Conservation (phyloP, 1,140 invertebrate genomes). For the Plodia interpunctella region DNA sequence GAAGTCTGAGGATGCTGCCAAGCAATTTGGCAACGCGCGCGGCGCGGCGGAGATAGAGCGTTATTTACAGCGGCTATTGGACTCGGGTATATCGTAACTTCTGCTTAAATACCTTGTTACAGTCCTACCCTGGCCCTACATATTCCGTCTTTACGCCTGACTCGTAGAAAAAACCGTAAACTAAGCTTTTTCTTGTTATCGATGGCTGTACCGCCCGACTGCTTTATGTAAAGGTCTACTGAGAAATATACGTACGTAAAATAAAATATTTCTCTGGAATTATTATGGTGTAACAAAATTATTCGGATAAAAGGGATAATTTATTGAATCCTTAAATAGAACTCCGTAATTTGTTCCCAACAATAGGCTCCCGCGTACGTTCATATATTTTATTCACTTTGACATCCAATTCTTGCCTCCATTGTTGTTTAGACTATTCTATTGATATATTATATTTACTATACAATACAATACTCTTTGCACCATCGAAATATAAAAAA, state of each 20-base stretch:
- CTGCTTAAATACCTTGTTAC: slow-evolving; percentile 59
- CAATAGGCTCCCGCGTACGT: slow-evolving; percentile 30
- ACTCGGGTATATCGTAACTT: slow-evolving; percentile 47
- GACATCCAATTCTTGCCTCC: slow-evolving; percentile 35
- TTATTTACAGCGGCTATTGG: slow-evolving; percentile 60
- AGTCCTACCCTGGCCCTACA: slow-evolving; percentile 20
- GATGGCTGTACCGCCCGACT: slow-evolving; percentile 11
- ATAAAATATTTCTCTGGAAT: not conserved
- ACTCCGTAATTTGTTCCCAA: slow-evolving; percentile 39
- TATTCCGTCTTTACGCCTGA: slow-evolving; percentile 21
- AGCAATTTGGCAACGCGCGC: slow-evolving; percentile 59
- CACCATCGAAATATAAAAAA: too few relatives aligned
- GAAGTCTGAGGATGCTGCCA: slow-evolving; percentile 62
- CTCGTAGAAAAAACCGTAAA: slow-evolving; percentile 24
- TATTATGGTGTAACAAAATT: slow-evolving; percentile 14
- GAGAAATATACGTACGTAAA: slow-evolving; percentile 1
- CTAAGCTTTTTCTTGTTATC: slow-evolving; percentile 19
- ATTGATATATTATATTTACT: too few relatives aligned
- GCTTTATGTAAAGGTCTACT: slow-evolving; percentile 17
- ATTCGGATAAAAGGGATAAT: slow-evolving; percentile 31
- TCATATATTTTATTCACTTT: slow-evolving; percentile 36
- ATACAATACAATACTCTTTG: too few relatives aligned
- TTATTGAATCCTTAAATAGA: slow-evolving; percentile 41
- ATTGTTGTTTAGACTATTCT: slow-evolving; percentile 33
- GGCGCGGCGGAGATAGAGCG: slow-evolving; percentile 47